A percentile compares a stretch with the other conserved stretches of the same genome.
Conservation (phyloP, 2,888 invertebrate genomes). For the Phalera bucephala region DNA sequence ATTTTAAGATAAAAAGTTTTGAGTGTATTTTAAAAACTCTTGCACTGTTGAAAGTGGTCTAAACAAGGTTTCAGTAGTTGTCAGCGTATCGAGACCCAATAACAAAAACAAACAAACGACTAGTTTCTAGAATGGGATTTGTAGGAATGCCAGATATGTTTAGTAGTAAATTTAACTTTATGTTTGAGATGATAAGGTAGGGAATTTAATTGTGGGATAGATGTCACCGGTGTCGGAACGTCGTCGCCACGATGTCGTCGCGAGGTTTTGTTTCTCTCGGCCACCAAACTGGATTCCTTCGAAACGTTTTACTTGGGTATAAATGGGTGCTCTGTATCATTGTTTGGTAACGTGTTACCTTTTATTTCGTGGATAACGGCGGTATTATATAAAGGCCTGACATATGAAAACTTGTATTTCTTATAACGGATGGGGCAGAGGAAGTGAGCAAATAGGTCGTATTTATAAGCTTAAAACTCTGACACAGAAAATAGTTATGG, state of each 20-base stretch:
- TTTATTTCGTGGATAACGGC: slow-evolving; percentile 29
- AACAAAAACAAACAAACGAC: slow-evolving; percentile 29
- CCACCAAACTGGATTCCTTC: slow-evolving; percentile 64
- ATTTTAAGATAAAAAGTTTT: slow-evolving; percentile 16
- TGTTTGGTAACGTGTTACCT: slow-evolving; percentile 46
- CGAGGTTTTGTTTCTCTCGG: slow-evolving; percentile 49
- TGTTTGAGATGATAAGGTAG: slow-evolving; percentile 23
- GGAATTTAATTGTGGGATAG: slow-evolving; percentile 12
- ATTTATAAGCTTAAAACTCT: too few species aligned
- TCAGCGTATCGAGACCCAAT: slow-evolving; percentile 12
- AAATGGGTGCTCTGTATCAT: slow-evolving; percentile 55
- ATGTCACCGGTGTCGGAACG: slow-evolving; percentile 17
- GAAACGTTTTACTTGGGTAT: slow-evolving; percentile 49
- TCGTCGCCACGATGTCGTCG: slow-evolving; percentile 29
- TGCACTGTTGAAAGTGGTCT: slow-evolving; percentile 17
- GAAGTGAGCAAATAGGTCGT: background rate
- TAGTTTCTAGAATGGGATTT: slow-evolving; percentile 32
- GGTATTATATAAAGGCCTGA: slow-evolving; percentile 19
- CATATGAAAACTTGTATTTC: slow-evolving; percentile 6
- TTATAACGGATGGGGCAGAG: slow-evolving; percentile 1
- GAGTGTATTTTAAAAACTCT: slow-evolving; percentile 12
- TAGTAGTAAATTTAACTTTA: slow-evolving; percentile 17
- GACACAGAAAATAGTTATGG: too few species aligned
- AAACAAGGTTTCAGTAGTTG: slow-evolving; percentile 13
- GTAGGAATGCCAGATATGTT: slow-evolving; percentile 16